Evolutionary conservation across 2,113 vertebrate species (phyloP), one percentile per base, ranked within the genome.

Genomic region (Microtus pennsylvanicus): DNA sequence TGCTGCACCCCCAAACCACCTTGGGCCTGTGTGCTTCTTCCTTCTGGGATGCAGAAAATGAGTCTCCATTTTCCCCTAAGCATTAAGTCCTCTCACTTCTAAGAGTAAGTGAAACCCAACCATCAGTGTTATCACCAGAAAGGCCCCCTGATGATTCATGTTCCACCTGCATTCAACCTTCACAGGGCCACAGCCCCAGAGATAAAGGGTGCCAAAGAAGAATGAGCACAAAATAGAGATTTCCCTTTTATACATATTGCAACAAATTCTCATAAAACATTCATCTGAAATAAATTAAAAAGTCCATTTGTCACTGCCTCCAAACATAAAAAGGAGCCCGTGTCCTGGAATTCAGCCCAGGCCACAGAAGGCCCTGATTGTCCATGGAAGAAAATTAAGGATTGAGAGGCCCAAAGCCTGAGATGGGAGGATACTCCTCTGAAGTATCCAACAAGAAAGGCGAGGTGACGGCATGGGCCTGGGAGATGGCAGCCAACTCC

Each of bases 401-500:
- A 91, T 96, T 96, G 91, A 98, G 97, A 81, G 97, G 76, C 95
- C 96, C 97, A 8, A 86, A 90, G 94, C 93, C 96, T 92, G 96
- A 96, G 95, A 82, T 69, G n/a, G 89, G 92, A 96, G 52, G 80
- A 90, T 17, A 92, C 88, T 99, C 99, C 97, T 99, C 99, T 11
- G 98, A 98, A 87, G 98, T 98, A 97, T 98, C 99, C 72, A 98
- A 98, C 80, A 99, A 98, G 97, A 99, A 99, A 58, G 99, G 99
- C 0, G 99, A 98, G 61, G 98, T 98, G 96, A 99, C 99, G 0
- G 99, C 99, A 65, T 99, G 99, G 94, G 99, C 99, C 98, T 99
- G 99, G 78, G 99, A 99, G 14, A 99, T 99, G 94, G 99, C 99
- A 0, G 99, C 99, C 98, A 99, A 98, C 98, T 99, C 99, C 97